Evolutionary conservation across 1,140 invertebrate genomes (phyloP), one percentile per base, ranked within the genome.

Genomic region (Macrobrachium nipponense): DNA sequence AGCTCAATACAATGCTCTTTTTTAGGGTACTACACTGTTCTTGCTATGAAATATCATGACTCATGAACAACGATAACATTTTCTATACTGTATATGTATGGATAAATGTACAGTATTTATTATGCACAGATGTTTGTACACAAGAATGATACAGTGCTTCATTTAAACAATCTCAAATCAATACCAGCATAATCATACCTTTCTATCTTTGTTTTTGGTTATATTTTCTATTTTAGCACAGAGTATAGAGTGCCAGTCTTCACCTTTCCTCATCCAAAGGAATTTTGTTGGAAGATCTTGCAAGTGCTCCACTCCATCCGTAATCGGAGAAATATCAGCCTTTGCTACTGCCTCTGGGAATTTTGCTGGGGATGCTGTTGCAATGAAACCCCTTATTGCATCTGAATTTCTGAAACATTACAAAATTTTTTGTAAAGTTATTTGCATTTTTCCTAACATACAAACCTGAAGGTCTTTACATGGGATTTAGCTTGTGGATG

Each of bases 281-380:
- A 90, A 90, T 36, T 80, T 88, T 0, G 89, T 89, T 58, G 90
- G 88, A 20, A 90, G 88, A 14, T 86, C 78, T 5, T 90, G 72
- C 7, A 91, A 82, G 20, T 89, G 87, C 18, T 87, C 66, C 23
- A 83, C 44, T 11, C 79, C 81, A 14, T 89, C 75, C 43, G 73
- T 83, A 77, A 81, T 87, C 15, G 81, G 60, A 5, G 87, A 14
- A 15, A 92, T 84, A 17, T 90, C 91, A 15, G 91, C 91, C 44
- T 80, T 59, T n/a, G n/a, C n/a, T 7, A 91, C 88, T 15, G 91
- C 90, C 81, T 92, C 91, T 17, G n/a, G 90, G 87, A 93, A 93
- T 87, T 93, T 93, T 17, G 89, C 89, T 12, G n/a, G 92, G 91
- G 91, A 92, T 11, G 92, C 92, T 64, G 92, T 92, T 0, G 92